These are phyloP conservation scores for Meles meles DNA, from an alignment of 2,113 vertebrate species.

Conservation along the genomic window DNA sequence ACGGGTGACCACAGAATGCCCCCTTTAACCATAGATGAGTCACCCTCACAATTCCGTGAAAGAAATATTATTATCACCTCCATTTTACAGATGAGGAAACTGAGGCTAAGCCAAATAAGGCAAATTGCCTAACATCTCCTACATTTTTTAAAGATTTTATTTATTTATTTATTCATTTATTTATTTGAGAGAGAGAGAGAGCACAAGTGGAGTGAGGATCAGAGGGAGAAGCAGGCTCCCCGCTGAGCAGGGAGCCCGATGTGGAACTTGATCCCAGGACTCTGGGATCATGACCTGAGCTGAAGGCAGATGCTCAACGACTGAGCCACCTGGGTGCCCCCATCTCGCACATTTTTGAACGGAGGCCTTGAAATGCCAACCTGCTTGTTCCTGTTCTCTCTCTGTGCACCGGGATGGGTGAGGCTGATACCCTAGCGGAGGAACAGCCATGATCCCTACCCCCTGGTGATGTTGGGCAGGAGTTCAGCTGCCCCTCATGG, in stretches of 20 bases:
- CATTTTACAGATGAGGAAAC: not conserved
- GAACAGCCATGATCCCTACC: no score
- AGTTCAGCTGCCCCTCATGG: not conserved
- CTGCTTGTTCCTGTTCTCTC: not conserved
- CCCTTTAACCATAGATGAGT: not conserved
- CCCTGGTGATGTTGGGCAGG: not conserved
- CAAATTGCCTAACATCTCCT: not conserved
- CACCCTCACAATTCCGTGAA: not conserved
- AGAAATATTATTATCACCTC: not conserved
- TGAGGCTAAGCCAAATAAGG: not conserved
- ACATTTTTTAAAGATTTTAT: not conserved
- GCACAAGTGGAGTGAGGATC: no score
- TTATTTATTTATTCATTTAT: no score
- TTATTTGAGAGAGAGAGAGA: no score
- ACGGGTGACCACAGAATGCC: not conserved
- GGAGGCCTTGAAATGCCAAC: not conserved
- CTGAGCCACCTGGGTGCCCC: no score
- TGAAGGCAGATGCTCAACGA: no score
- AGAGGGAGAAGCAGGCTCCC: no score
- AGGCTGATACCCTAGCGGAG: accelerated
- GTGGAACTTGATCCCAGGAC: no score
- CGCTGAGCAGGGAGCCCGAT: no score
- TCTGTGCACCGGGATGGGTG: accelerated
- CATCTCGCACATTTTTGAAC: not conserved
- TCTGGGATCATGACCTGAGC: no score